phyloP scores from a whole-genome alignment of 1,140 invertebrate species.

The Trinorchestia longiramus region DNA sequence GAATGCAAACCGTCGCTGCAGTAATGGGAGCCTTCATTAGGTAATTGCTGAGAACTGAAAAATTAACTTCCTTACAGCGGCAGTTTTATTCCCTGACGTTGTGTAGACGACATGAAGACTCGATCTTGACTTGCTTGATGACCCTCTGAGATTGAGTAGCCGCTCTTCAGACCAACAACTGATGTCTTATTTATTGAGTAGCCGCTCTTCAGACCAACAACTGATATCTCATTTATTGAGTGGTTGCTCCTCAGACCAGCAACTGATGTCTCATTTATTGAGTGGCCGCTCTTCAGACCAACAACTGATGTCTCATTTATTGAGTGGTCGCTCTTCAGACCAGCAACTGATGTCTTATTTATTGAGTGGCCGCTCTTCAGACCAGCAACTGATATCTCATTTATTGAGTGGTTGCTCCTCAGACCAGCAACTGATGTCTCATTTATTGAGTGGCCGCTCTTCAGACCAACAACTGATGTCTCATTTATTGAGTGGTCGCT shows the following conservation, averaged over 20 bases:
- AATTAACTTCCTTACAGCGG: neutral
- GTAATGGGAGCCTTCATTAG: neutral
- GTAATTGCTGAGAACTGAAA: neutral
- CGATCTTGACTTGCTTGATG: neutral
- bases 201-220: too few relatives aligned
- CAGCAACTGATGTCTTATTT: neutral
- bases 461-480: too few relatives aligned
- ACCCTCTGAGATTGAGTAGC: neutral
- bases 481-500: too few relatives aligned
- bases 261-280: neutral
- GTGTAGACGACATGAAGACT: neutral
- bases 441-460: too few relatives aligned
- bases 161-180: too few relatives aligned
- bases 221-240: too few relatives aligned
- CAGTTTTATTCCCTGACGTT: neutral
- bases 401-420: too few relatives aligned
- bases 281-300: neutral
- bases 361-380: neutral
- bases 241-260: too few relatives aligned
- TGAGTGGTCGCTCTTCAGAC: neutral
- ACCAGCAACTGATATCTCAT: neutral
- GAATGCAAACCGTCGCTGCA: neutral
- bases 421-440: too few relatives aligned
- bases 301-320: neutral
- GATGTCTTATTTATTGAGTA: too few relatives aligned